A percentile compares a stretch with the other conserved stretches of the same genome.
These are phyloP conservation scores for Arctocebus calabarensis DNA, from an alignment of 2,797 vertebrate species.

Conservation along the genomic window DNA sequence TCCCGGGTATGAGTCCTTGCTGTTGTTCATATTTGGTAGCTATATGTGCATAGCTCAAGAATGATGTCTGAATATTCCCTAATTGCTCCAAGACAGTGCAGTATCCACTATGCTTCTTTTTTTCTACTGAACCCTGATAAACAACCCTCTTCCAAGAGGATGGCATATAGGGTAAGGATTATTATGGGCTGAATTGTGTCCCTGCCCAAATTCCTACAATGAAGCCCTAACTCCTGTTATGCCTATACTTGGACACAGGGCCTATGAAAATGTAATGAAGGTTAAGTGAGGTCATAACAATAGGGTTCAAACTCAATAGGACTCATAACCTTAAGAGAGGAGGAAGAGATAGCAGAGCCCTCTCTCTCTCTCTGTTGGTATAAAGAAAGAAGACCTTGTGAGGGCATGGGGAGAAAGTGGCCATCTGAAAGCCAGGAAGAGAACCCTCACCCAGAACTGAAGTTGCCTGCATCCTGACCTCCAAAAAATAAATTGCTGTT, in stretches of 20 bases:
- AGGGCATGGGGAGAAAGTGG: not conserved
- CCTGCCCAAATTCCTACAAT: not conserved
- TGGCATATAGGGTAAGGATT: not conserved
- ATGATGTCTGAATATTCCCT: not conserved
- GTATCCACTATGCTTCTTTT: not conserved
- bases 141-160: not conserved
- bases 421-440: not conserved
- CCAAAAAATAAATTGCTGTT: not conserved
- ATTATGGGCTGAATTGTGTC: not conserved
- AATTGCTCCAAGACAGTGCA: accelerated
- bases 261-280: not conserved
- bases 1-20: not conserved
- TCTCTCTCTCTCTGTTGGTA: not conserved
- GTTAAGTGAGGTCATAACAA: not conserved
- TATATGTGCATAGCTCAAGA: not conserved
- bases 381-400: not conserved
- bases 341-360: not conserved
- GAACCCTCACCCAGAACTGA: not conserved
- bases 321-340: not conserved
- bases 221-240: not conserved
- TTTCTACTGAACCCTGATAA: not conserved
- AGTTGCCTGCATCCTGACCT: not conserved
- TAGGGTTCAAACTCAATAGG: not conserved
- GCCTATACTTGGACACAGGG: not conserved
- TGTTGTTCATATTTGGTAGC: not conserved